Percentiles rank a stretch among this genome's conserved stretches.
Conservation (phyloP, 2,888 invertebrate species). For the Nasonia oneida region DNA sequence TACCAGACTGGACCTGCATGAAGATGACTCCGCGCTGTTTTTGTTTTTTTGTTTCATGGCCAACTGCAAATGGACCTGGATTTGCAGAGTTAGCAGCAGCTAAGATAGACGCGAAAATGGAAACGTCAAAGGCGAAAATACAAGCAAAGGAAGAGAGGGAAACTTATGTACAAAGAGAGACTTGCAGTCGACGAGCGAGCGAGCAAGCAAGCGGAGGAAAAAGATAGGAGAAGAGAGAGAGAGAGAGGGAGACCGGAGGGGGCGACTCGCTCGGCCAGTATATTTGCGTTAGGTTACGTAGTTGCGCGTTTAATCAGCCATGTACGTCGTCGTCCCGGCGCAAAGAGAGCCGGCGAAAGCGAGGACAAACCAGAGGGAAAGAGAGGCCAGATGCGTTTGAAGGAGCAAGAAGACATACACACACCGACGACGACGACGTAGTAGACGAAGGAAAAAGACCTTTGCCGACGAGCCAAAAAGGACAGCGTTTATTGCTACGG, state of each 20-base stretch:
- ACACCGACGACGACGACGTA: conserved; percentile 18
- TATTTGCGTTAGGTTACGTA: conserved; percentile 78
- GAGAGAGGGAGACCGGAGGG: conserved; percentile 62
- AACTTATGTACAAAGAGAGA: conserved; percentile 31
- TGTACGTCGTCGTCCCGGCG: conserved; percentile 67
- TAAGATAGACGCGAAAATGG: background rate
- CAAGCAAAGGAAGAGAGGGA: conserved; percentile 20
- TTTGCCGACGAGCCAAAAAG: conserved; percentile 65
- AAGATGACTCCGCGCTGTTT: background rate
- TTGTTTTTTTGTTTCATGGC: background rate
- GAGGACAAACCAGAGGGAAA: conserved; percentile 9
- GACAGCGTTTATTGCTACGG: conserved; percentile 67
- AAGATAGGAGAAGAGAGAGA: conserved; percentile 59
- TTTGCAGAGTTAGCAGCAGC: background rate
- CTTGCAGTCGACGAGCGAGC: conserved; percentile 52
- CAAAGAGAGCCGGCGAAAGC: conserved; percentile 44
- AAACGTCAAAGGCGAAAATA: background rate
- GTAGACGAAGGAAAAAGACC: conserved; percentile 45
- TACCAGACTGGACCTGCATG: background rate
- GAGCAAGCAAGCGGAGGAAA: conserved; percentile 62
- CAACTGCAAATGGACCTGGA: background rate
- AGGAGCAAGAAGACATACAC: conserved; percentile 54
- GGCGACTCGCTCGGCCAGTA: conserved; percentile 65
- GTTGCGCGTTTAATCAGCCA: conserved; percentile 79
- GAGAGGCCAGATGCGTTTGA: conserved; percentile 69